Conservation (phyloP, 1,140 invertebrate species). For the Rhagoletis pomonella region DNA sequence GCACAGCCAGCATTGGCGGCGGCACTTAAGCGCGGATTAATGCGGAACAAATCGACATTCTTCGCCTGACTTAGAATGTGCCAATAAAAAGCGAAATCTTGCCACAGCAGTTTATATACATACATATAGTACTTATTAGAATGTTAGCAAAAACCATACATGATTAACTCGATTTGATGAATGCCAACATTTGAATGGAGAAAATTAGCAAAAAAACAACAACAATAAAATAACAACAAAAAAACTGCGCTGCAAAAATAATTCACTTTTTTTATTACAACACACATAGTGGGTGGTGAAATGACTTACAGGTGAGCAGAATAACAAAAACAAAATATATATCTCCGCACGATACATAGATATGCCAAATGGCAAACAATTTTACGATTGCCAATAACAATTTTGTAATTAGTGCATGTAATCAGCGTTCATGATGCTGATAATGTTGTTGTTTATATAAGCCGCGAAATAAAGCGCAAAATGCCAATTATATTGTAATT, state of each 20-base stretch:
- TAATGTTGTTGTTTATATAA: background rate
- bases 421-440: background rate
- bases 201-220: background rate
- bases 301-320: background rate
- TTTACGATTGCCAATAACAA: conserved; percentile 39
- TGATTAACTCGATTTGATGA: background rate
- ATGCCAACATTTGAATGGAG: background rate
- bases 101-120: background rate
- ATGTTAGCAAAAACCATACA: background rate
- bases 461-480: background rate
- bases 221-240: background rate
- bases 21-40: conserved; percentile 62
- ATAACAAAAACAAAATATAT: background rate
- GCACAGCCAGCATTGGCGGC: conserved; percentile 45
- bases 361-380: background rate
- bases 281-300: conserved; percentile 15
- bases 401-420: conserved; percentile 46
- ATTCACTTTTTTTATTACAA: background rate
- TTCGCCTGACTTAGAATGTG: conserved; percentile 19
- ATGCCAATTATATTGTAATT: background rate
- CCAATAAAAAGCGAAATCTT: conserved; percentile 8
- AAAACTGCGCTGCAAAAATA: conserved; percentile 1
- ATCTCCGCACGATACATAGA: too few relatives aligned
- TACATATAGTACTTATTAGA: background rate
- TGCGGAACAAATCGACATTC: conserved; percentile 59